Evolutionary conservation across 2,113 vertebrate species (phyloP).

Genomic region (Tragulus kanchil): DNA sequence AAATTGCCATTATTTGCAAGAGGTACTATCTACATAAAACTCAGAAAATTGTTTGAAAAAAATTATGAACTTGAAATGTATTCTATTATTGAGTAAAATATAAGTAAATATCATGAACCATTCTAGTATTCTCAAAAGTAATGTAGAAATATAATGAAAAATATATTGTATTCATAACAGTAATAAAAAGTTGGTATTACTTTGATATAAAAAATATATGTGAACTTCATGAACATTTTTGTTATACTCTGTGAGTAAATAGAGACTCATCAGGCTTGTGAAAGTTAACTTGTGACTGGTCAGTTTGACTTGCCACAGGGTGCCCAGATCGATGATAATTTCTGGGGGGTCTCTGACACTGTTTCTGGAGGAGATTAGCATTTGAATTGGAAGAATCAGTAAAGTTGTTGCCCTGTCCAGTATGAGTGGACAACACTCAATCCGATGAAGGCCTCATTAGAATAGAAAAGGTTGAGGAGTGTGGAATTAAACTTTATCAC

Average conservation of each 20-base stretch:
- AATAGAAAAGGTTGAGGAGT: neutral
- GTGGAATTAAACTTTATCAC: neutral
- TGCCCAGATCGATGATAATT: neutral
- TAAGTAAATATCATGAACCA: neutral
- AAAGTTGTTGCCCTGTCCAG: neutral
- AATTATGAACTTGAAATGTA: neutral
- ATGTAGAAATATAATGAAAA: conserved; percentile 13
- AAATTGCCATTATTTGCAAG: conserved; percentile 42
- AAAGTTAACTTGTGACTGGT: conserved; percentile 6
- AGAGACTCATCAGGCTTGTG: neutral
- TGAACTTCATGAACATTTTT: conserved; percentile 14
- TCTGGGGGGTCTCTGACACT: neutral
- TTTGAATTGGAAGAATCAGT: neutral
- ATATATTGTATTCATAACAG: neutral
- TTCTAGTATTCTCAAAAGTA: neutral
- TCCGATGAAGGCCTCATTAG: neutral
- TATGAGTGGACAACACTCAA: neutral
- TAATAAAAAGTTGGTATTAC: neutral
- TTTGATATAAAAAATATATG: neutral
- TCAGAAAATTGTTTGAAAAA: conserved; percentile 35
- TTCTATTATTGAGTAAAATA: conserved; percentile 40
- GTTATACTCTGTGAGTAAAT: neutral
- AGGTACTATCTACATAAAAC: neutral
- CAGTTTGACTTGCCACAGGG: neutral
- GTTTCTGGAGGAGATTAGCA: neutral